These are phyloP conservation scores for Sinella curviseta DNA, from an alignment of 1,140 invertebrate genomes.

Conservation along the genomic window DNA sequence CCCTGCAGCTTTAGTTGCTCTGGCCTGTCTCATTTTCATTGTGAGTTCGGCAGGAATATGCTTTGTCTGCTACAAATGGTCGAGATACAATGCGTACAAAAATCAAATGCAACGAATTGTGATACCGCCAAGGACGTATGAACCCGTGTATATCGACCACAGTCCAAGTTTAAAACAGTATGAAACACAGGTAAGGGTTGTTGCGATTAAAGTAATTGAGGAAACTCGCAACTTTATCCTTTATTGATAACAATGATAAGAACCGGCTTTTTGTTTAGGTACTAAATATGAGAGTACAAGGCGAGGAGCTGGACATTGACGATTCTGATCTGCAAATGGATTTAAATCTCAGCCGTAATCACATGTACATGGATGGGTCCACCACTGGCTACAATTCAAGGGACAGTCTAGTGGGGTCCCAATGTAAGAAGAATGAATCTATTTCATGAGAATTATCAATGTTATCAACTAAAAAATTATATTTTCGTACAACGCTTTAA, in stretches of 20 bases:
- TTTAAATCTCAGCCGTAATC: conserved; percentile 79
- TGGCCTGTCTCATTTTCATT: conserved; percentile 82
- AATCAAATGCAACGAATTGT: conserved; percentile 72
- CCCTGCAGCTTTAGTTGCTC: conserved; percentile 80
- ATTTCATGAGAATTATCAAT: background rate
- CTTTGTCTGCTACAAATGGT: conserved; percentile 89
- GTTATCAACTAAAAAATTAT: background rate
- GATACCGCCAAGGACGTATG: conserved; percentile 69
- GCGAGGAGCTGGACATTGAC: conserved; percentile 44
- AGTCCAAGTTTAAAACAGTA: conserved; percentile 74
- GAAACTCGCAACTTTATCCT: conserved; percentile 21
- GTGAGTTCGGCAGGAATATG: conserved; percentile 81
- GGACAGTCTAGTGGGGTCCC: conserved; percentile 29
- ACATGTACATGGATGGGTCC: conserved; percentile 79
- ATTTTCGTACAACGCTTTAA: background rate
- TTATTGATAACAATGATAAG: conserved; percentile 1
- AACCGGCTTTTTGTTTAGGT: conserved; percentile 58
- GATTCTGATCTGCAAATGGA: conserved; percentile 59
- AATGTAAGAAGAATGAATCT: background rate
- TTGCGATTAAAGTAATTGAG: background rate
- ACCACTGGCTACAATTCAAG: conserved; percentile 75
- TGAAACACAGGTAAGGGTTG: conserved; percentile 68
- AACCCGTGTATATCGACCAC: conserved; percentile 54
- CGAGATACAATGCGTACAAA: conserved; percentile 79
- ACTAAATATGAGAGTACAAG: conserved; percentile 77